Evolutionary conservation across 2,888 invertebrate genomes (phyloP).

Genomic region (Pollenia labialis): DNA sequence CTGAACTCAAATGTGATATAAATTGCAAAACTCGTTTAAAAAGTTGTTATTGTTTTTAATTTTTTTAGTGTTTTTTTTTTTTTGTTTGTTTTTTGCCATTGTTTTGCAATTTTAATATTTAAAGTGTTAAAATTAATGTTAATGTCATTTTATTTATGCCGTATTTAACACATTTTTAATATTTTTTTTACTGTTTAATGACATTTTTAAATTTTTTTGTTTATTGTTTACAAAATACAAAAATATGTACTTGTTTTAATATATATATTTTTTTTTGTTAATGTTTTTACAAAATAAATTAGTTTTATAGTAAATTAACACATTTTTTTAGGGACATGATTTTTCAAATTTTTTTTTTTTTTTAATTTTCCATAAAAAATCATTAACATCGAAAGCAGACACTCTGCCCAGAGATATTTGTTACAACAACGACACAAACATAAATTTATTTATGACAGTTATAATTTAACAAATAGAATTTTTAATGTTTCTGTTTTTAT

Average conservation of each 20-base stretch:
- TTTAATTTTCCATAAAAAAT: conserved; percentile 37
- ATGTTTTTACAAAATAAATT: conserved; percentile 61
- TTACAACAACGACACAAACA: neutral
- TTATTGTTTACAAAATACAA: conserved; percentile 31
- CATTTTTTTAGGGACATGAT: conserved; percentile 50
- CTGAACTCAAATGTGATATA: conserved; percentile 9
- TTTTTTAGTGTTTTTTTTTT: conserved; percentile 19
- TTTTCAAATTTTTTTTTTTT: conserved; percentile 6
- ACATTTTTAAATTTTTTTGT: neutral
- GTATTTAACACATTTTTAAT: conserved; percentile 67
- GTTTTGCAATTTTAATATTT: conserved; percentile 61
- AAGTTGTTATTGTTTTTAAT: conserved; percentile 9
- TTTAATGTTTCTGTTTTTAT: conserved; percentile 41
- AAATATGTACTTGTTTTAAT: neutral
- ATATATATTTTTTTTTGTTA: too few species aligned
- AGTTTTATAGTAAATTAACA: conserved; percentile 71
- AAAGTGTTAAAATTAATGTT: conserved; percentile 72
- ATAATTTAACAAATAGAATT: conserved; percentile 63
- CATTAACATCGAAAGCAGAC: conserved; percentile 57
- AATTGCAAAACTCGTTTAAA: conserved; percentile 2
- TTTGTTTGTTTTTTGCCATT: conserved; percentile 16
- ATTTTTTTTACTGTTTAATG: conserved; percentile 55
- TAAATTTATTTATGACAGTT: conserved; percentile 61
- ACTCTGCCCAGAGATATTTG: neutral
- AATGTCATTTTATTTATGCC: conserved; percentile 70